These are phyloP conservation scores for Anguilla japonica DNA, from an alignment of 2,113 vertebrate genomes.

Conservation along the genomic window DNA sequence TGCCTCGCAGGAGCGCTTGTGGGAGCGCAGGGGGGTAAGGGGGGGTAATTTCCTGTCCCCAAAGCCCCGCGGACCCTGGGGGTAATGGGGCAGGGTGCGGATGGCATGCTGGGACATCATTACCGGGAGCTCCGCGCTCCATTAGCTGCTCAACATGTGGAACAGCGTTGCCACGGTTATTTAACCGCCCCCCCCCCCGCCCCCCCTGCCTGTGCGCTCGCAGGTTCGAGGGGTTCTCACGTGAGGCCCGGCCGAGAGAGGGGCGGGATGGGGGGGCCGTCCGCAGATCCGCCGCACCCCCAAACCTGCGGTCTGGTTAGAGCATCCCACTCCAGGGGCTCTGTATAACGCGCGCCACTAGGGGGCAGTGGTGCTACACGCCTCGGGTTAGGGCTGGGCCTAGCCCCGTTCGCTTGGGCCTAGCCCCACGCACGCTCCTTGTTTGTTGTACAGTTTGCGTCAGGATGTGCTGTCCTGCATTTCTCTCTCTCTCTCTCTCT, in stretches of 20 bases:
- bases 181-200: background rate
- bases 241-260: background rate
- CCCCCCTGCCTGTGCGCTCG: too few relatives aligned
- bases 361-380: conserved; percentile 20
- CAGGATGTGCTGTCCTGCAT: conserved; percentile 5
- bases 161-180: background rate
- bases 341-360: background rate
- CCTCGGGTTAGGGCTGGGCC: background rate
- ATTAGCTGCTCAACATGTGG: conserved; percentile 54
- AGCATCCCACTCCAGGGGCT: background rate
- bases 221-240: background rate
- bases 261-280: background rate
- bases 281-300: background rate
- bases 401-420: background rate
- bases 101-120: conserved; percentile 53
- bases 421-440: background rate
- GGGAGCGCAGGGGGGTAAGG: conserved; percentile 54
- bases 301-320: too few relatives aligned
- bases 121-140: conserved; percentile 53
- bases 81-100: conserved; percentile 57
- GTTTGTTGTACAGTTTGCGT: conserved; percentile 4
- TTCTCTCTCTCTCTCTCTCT: background rate
- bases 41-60: conserved; percentile 47
- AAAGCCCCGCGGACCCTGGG: conserved; percentile 44
- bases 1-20: conserved; percentile 3